Evolutionary conservation across 2,113 vertebrate genomes (phyloP).

Genomic region (Haemorhous mexicanus): DNA sequence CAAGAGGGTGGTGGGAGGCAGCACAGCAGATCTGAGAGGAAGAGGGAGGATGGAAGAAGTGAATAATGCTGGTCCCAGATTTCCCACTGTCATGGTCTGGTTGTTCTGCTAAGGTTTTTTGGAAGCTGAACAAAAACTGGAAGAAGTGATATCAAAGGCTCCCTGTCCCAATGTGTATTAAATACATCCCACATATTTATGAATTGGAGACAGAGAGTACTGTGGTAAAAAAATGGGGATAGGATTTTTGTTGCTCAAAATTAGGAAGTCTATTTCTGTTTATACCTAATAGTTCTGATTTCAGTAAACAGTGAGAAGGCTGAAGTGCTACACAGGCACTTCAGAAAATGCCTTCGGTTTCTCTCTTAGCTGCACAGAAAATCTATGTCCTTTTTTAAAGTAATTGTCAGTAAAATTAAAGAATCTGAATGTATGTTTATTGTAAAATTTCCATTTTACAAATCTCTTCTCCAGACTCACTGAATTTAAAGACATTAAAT

Average conservation of each 20-base stretch:
- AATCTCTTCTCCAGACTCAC: not conserved
- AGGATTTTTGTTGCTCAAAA: not conserved
- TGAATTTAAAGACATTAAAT: not conserved
- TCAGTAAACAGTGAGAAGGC: not conserved
- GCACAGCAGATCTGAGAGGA: not conserved
- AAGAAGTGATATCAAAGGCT: not conserved
- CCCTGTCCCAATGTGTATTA: not conserved
- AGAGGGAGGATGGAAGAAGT: not conserved
- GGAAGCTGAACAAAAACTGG: not conserved
- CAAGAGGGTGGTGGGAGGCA: not conserved
- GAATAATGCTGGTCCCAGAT: not conserved
- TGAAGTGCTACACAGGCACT: not conserved
- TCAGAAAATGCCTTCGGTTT: not conserved
- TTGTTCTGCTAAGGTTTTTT: not conserved
- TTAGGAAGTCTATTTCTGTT: not conserved
- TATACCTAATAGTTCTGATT: not conserved
- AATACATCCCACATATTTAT: not conserved
- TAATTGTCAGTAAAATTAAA: not conserved
- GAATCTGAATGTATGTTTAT: not conserved
- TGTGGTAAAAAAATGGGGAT: not conserved
- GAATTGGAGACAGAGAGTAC: fast-evolving
- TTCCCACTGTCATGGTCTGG: not conserved
- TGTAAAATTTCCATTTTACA: not conserved
- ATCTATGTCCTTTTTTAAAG: not conserved
- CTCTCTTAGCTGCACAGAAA: not conserved